Percentiles rank a stretch among this genome's conserved stretches.
These are phyloP conservation scores for Apogon hyalosoma DNA, from an alignment of 2,797 vertebrate species.

Conservation along the genomic window DNA sequence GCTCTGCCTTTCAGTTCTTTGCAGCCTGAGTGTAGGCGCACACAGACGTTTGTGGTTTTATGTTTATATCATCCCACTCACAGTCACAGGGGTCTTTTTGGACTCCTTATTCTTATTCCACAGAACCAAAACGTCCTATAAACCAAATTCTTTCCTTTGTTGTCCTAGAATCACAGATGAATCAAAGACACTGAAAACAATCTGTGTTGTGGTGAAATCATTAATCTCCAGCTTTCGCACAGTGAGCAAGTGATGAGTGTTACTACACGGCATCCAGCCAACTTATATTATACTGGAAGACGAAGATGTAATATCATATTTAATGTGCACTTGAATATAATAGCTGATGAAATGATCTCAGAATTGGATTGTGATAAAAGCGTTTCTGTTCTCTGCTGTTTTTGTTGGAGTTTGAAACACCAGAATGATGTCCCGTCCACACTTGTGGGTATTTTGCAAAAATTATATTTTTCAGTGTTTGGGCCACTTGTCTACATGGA, in stretches of 20 bases:
- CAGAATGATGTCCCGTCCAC: no score
- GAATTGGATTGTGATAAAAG: no score
- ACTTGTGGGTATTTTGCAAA: no score
- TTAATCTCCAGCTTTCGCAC: constrained; percentile 5
- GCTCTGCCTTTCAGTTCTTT: constrained; percentile 10
- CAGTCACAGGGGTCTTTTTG: constrained; percentile 25
- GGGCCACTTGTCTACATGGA: no score
- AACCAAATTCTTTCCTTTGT: constrained; percentile 11
- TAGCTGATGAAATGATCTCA: no score
- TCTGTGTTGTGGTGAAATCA: neutral
- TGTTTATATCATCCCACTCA: constrained; percentile 26
- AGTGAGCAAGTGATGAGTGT: constrained; percentile 11
- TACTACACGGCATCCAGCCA: neutral
- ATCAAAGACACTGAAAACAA: neutral
- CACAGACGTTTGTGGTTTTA: constrained; percentile 28
- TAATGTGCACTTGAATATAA: no score
- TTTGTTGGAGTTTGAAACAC: no score
- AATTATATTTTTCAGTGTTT: no score
- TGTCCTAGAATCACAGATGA: constrained; percentile 15
- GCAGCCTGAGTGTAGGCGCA: neutral
- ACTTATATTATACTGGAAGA: neutral
- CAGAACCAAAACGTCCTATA: constrained; percentile 3
- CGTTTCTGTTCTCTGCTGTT: no score
- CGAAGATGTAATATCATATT: no score
- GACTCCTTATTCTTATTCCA: constrained; percentile 33